Evolutionary conservation across 2,888 invertebrate genomes (phyloP), one percentile per base, ranked within the genome.

Genomic region (Dendrolimus pini): DNA sequence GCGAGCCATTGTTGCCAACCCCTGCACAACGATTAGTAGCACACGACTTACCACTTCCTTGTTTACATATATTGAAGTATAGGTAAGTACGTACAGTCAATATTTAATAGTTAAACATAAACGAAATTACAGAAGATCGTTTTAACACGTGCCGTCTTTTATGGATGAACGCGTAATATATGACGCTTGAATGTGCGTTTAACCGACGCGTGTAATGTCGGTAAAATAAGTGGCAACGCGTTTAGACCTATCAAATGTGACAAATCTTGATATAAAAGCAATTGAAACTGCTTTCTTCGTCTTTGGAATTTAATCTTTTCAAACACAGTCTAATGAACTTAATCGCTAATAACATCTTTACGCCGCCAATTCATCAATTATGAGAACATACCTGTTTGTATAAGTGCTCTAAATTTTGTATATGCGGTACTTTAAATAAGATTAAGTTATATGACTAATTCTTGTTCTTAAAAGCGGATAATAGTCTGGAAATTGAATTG

Each of bases 41-140:
- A 77, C 78, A 72, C 80, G 78, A 69, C 74, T 72, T 73, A 76
- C 71, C 72, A 80, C 83, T 89, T 89, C 89, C 89, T 82, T 87
- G 76, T 89, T 85, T 78, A 75, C 77, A 70, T 70, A 77, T 65
- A 62, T 64, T 67, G 68, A 66, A 65, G 69, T 75, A 75, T 73
- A 68, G 54, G 58, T 73, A 68, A 52, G 58, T 54, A 59, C 59
- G 55, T 41, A 57, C 52, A 54, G 55, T 30, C 52, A 13, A 53
- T 58, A 60, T 60, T 56, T 18, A 56, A n/a, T 47, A 47, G 9
- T 47, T 47, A 47, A 47, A 47, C 10, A n/a, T 30, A 47, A 47
- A 2, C 47, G 47, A 12, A 47, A 47, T 47, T 47, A 47, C 47
- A 47, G 47, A 47, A 47, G 47, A 47, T 9, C 47, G 47, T 47